These are phyloP conservation scores for Drosophila sechellia DNA, from an alignment of 1,140 invertebrate genomes.

Conservation along the genomic window DNA sequence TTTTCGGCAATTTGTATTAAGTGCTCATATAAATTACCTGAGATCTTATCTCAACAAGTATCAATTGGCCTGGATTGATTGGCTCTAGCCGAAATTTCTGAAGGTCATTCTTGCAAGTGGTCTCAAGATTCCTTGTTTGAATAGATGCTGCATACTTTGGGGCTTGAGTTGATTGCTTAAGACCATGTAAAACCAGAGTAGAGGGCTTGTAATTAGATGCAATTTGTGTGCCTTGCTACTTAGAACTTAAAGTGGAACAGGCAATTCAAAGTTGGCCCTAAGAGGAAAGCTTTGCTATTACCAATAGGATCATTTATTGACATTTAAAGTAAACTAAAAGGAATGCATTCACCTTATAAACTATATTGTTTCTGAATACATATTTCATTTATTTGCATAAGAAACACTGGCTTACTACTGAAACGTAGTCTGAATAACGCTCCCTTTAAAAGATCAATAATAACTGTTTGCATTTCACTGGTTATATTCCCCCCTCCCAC, in stretches of 20 bases:
- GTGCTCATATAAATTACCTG: background rate
- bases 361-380: background rate
- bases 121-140: background rate
- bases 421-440: background rate
- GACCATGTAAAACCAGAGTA: constrained; percentile 6
- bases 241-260: background rate
- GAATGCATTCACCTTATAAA: background rate
- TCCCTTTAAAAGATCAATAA: background rate
- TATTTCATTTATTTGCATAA: background rate
- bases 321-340: background rate
- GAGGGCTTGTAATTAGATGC: constrained; percentile 8
- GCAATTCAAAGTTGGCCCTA: background rate
- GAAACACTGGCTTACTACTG: background rate
- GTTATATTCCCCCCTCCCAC: background rate
- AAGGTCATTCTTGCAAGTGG: constrained; percentile 12
- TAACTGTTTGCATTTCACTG: background rate
- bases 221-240: background rate
- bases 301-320: background rate
- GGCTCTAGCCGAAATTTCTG: background rate
- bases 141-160: constrained; percentile 21
- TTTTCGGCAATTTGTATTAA: background rate
- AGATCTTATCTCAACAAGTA: constrained; percentile 9
- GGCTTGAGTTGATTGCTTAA: constrained; percentile 11
- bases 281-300: background rate
- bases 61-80: constrained; percentile 5